Evolutionary conservation across 2,888 invertebrate genomes (phyloP).

Genomic region (Trachelus troglodyta): DNA sequence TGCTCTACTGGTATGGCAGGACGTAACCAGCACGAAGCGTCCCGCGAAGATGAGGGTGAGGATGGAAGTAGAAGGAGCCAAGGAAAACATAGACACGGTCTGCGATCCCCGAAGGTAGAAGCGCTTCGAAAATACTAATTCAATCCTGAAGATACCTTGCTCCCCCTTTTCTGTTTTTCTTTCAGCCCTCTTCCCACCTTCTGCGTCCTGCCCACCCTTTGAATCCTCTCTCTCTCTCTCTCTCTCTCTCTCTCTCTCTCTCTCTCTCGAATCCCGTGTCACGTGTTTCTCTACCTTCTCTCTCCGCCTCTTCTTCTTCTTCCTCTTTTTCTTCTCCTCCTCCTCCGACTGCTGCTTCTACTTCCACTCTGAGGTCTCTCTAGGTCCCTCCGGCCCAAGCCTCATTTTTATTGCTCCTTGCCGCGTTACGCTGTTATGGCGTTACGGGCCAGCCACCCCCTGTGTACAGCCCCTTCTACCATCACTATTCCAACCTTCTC

Average conservation of each 20-base stretch:
- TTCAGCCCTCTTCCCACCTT: neutral
- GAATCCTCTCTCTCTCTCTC: neutral
- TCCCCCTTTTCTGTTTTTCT: neutral
- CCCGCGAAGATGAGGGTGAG: neutral
- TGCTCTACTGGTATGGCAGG: neutral
- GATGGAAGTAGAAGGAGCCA: neutral
- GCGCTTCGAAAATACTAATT: conserved; percentile 35
- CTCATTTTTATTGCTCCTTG: conserved; percentile 32
- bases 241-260: neutral
- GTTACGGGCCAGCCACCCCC: neutral
- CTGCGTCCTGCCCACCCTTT: neutral
- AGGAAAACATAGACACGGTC: conserved; percentile 2
- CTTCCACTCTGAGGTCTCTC: conserved; percentile 14
- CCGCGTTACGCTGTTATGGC: conserved; percentile 2
- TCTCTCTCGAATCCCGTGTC: neutral
- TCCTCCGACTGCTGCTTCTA: neutral
- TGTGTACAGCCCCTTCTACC: neutral
- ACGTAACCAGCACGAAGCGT: too few species aligned
- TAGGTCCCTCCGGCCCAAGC: conserved; percentile 22
- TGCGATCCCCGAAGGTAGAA: conserved; percentile 27
- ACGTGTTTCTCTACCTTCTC: neutral
- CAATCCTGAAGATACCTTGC: conserved; percentile 30
- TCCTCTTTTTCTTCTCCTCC: neutral
- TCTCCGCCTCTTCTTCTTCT: neutral
- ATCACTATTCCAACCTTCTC: neutral